Evolutionary conservation across 1,140 invertebrate genomes (phyloP).

Genomic region (Apis florea): DNA sequence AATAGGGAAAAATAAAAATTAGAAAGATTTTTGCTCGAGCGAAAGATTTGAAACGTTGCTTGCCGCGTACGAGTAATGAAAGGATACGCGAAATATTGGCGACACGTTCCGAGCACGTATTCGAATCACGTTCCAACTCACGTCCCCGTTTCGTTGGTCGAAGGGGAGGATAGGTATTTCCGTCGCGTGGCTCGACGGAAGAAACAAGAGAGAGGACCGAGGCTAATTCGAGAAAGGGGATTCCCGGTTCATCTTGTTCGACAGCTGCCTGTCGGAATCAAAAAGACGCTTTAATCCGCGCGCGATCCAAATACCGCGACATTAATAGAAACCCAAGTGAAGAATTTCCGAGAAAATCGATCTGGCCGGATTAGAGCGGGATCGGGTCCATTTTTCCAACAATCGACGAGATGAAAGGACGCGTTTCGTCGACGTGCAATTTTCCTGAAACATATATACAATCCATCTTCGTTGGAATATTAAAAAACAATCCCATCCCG

Average conservation of each 20-base stretch:
- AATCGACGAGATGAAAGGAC: not conserved
- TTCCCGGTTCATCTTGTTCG: conserved; percentile 24
- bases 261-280: conserved; percentile 18
- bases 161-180: conserved; percentile 21
- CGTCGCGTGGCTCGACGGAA: conserved; percentile 25
- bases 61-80: not conserved
- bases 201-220: conserved; percentile 37
- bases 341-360: not conserved
- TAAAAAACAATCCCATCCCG: too few species aligned
- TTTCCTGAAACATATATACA: too few species aligned
- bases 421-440: too few species aligned
- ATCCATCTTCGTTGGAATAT: too few species aligned
- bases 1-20: not conserved
- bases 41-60: not conserved
- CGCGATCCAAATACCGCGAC: not conserved
- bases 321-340: not conserved
- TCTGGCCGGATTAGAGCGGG: not conserved
- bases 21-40: too few species aligned
- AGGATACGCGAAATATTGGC: not conserved
- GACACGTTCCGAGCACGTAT: not conserved
- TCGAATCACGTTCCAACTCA: conserved; percentile 6
- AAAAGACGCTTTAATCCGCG: conserved; percentile 24
- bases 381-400: not conserved
- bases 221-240: conserved; percentile 50
- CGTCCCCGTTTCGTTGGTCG: not conserved